These are phyloP conservation scores for Diglossa cyanea DNA, from an alignment of 2,797 vertebrate genomes.

Conservation along the genomic window DNA sequence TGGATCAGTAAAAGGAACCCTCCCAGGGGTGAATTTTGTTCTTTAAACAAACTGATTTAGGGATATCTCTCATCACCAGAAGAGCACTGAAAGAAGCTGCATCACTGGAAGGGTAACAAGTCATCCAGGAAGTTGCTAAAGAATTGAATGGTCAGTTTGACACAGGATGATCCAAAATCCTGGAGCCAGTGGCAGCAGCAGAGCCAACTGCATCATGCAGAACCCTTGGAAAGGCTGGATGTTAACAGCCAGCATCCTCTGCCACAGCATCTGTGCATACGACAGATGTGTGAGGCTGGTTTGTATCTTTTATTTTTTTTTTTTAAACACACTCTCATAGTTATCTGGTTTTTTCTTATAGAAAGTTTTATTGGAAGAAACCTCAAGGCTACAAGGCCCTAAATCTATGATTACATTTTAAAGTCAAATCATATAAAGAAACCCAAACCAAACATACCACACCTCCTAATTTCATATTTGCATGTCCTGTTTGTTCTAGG, in stretches of 20 bases:
- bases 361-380: background rate
- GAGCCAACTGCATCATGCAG: fast-evolving
- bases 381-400: background rate
- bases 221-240: background rate
- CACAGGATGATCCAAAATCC: background rate
- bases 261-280: background rate
- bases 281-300: background rate
- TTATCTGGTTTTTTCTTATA: fast-evolving
- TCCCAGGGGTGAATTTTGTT: background rate
- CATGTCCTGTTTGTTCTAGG: background rate
- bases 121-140: background rate
- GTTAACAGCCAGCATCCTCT: background rate
- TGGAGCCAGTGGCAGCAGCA: background rate
- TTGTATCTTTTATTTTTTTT: background rate
- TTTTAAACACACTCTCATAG: background rate
- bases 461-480: background rate
- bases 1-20: background rate
- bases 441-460: background rate
- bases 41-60: background rate
- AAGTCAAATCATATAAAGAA: background rate
- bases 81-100: background rate
- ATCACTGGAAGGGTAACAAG: background rate
- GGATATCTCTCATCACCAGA: background rate
- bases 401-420: background rate
- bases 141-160: background rate